Evolutionary conservation across 1,140 invertebrate species (phyloP), one percentile per base, ranked within the genome.

Genomic region (Nylanderia fulva): DNA sequence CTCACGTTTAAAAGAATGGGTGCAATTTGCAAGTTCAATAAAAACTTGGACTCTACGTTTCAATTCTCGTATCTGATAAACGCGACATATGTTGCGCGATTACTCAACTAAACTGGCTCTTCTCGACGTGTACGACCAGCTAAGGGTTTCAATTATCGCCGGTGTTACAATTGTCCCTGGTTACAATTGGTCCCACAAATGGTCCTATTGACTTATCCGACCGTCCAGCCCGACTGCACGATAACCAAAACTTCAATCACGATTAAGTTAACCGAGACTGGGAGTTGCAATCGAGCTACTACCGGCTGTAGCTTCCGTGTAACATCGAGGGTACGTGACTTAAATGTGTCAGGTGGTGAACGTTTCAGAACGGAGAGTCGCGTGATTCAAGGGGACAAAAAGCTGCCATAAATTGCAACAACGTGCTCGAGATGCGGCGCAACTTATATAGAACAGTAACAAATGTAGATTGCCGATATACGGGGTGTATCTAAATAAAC

Each of bases 301-400:
- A 56, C 63, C 48, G 21, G 36, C 24, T 80, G 45, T 80, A 80
- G 63, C 48, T 69, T 80, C 48, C 64, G 77, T 52, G 64, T 80
- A 80, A 15, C 77, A 56, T 80, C 77, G 77, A 24, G 33, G 64
- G 64, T 71, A 80, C 77, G 77, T 80, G 77, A 80, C 77, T 80
- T 80, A 80, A 80, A 80, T 80, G 77, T 79, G 75, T 79, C 75
- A 79, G 61, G 27, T 69, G 64, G 77, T 52, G 77, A 69, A 58
- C 52, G 18, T 56, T 80, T 80, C 45, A 69, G 42, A 33, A 42
- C 52, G 60, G 29, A 64, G 75, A 33, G 15, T 80, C 77, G 77
- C 77, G 77, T 80, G 77, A 80, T 80, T 80, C 77, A 29, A 80
- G 64, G 77, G 29, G 48, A 52, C 77, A 80, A 80, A 80, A 80